These are phyloP conservation scores for Pandemis corylana DNA, from an alignment of 2,888 invertebrate species.

Conservation along the genomic window DNA sequence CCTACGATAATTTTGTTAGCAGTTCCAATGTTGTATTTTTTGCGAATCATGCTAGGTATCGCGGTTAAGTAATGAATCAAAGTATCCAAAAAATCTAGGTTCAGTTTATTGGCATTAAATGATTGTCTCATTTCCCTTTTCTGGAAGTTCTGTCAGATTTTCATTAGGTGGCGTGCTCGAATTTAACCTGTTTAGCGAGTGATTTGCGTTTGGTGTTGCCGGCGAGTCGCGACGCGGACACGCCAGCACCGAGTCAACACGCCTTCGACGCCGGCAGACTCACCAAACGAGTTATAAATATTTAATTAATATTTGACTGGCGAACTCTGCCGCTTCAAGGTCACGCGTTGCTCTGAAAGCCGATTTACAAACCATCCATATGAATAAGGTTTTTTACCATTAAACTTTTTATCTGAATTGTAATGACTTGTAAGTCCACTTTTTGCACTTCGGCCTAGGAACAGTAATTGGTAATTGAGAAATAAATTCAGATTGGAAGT, in stretches of 20 bases:
- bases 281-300: slow-evolving; percentile 78
- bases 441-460: slow-evolving; percentile 35
- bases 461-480: slow-evolving; percentile 28
- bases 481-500: slow-evolving; percentile 34
- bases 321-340: slow-evolving; percentile 75
- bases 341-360: slow-evolving; percentile 51
- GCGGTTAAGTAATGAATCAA: slow-evolving; percentile 1
- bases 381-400: slow-evolving; percentile 39
- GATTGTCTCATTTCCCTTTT: neutral
- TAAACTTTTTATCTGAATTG: slow-evolving; percentile 24
- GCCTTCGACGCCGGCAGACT: slow-evolving; percentile 60
- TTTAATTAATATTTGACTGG: slow-evolving; percentile 79
- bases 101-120: neutral
- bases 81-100: neutral
- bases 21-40: neutral
- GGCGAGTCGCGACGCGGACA: slow-evolving; percentile 45
- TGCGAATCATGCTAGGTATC: neutral
- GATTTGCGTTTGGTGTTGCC: slow-evolving; percentile 15
- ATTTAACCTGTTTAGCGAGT: slow-evolving; percentile 18
- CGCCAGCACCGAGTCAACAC: slow-evolving; percentile 65
- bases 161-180: neutral
- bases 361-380: slow-evolving; percentile 54
- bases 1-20: neutral
- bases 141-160: neutral
- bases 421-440: slow-evolving; percentile 28